phyloP scores from a whole-genome alignment of 2,797 vertebrate species.

The Chaetophractus vellerosus region DNA sequence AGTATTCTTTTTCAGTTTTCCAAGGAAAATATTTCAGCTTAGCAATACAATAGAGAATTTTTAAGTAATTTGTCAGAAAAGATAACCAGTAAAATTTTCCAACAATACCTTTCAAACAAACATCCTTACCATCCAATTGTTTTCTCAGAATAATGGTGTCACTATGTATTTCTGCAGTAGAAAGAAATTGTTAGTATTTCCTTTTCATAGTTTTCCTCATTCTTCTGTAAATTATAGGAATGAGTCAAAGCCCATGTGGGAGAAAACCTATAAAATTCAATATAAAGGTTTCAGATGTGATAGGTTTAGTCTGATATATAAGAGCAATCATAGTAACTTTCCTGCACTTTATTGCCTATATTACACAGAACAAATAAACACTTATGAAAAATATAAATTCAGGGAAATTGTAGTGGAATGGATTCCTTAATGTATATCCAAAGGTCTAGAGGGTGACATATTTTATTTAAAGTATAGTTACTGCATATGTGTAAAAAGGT shows the following conservation, averaged over 20 bases:
- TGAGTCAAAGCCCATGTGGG: conserved; percentile 45
- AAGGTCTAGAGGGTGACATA: conserved; percentile 26
- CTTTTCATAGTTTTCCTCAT: conserved; percentile 63
- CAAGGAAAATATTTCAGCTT: conserved; percentile 59
- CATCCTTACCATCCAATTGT: conserved; percentile 2
- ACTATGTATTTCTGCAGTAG: background rate
- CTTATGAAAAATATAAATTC: conserved; percentile 74
- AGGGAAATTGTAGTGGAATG: conserved; percentile 14
- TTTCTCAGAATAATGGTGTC: conserved; percentile 45
- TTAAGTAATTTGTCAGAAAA: conserved; percentile 69
- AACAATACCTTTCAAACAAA: conserved; percentile 53
- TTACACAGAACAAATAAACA: conserved; percentile 72
- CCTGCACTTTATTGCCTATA: conserved; percentile 63
- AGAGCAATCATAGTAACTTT: conserved; percentile 65
- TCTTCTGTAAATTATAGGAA: conserved; percentile 72
- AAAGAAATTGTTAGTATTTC: conserved; percentile 51
- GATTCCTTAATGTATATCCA: conserved; percentile 25
- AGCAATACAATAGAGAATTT: conserved; percentile 56
- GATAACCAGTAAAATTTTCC: conserved; percentile 44
- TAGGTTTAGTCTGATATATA: conserved; percentile 61
- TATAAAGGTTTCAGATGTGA: conserved; percentile 62
- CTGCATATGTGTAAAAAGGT: background rate
- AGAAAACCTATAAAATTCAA: conserved; percentile 59
- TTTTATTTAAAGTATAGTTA: conserved; percentile 66
- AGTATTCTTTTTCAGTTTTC: conserved; percentile 50